Conservation (phyloP, 2,888 invertebrate species). For the Pinctada fucata region DNA sequence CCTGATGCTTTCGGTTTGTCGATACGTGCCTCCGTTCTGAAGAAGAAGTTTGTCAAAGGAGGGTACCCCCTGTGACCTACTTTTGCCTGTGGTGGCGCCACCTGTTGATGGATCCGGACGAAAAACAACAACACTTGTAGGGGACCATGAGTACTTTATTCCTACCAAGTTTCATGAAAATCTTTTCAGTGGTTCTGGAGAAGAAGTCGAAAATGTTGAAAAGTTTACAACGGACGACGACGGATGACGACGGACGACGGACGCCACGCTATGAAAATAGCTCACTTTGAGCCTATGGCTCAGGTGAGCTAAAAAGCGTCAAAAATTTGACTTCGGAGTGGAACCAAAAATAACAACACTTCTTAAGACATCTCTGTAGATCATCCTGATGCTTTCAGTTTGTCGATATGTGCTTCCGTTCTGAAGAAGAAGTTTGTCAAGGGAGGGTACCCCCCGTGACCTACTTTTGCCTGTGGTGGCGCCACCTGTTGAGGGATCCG, state of each 20-base stretch:
- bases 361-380: not conserved
- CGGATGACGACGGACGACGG: not conserved
- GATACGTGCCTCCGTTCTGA: too few species aligned
- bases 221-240: not conserved
- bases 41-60: too few species aligned
- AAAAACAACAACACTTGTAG: not conserved
- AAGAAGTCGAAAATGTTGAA: not conserved
- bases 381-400: not conserved
- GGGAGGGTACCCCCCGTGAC: not conserved
- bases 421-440: not conserved
- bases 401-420: not conserved
- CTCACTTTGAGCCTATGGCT: not conserved
- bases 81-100: not conserved
- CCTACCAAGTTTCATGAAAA: not conserved
- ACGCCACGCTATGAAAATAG: not conserved
- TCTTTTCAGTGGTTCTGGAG: not conserved
- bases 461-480: too few species aligned
- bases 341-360: not conserved
- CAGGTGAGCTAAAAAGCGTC: not conserved
- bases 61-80: too few species aligned
- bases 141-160: not conserved
- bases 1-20: too few species aligned
- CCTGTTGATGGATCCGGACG: not conserved
- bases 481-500: too few species aligned
- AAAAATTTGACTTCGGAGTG: not conserved